Base-by-base conservation (phyloP, 1,140 invertebrate species). In the Drosophila tani region DNA sequence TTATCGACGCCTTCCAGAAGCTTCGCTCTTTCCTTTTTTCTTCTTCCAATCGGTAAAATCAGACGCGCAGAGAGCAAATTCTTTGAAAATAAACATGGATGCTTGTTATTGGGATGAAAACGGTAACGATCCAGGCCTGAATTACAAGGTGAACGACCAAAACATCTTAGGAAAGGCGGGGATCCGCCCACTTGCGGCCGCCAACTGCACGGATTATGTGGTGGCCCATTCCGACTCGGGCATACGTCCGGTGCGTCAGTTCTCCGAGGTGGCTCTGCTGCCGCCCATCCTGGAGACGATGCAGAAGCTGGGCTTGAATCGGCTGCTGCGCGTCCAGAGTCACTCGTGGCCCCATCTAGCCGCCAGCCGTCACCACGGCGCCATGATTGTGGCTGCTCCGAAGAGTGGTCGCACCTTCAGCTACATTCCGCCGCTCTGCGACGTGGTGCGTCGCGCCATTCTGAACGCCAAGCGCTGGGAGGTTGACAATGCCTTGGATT, bases 401-500 rank as follows among this genome's bases (percentile, higher is more conserved):
- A 47, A 58, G n/a, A 87, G 84, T 45, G 84, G 84, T 8, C 85
- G 85, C 14, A 81, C 81, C 0, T 6, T 81, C 0, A 59, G 73
- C 55, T 87, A 84, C 38, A 47, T 90, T 12, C 84, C 66, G 38
- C 68, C 81, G 0, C n/a, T 87, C 3, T 87, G 84, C 5, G 77
- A 90, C 17, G 8, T 29, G 1, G 74, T 78, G 2, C 35, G 21
- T 19, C 62, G 5, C 0, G 21, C 5, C 0, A 14, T 81, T 1
- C 2, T 9, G 41, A 11, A 27, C 1, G n/a, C 27, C 2, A 49
- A 55, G 1, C 19, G 9, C 32, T 9, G 2, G 2, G 8, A 9
- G 1, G 9, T 32, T 32, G 32, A 32, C 2, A 32, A 32, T 32
- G 8, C 8, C 2, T 2, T 7, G 9, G 19, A 41, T 15, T 15